phyloP scores from a whole-genome alignment of 2,888 invertebrate genomes.

The Loripinus fragilis region DNA sequence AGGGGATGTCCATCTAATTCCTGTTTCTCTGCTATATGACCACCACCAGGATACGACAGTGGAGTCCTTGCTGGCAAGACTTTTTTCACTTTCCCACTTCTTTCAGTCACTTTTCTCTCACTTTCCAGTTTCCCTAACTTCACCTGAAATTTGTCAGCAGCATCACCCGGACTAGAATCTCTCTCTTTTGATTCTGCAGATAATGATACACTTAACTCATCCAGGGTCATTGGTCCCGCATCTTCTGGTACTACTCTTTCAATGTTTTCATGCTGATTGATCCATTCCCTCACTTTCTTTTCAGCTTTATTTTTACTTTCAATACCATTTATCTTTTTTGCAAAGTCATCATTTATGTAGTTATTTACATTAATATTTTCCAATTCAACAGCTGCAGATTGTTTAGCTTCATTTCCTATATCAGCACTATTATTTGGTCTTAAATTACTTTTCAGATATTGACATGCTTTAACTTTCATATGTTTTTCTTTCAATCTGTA shows the following conservation, averaged over 20 bases:
- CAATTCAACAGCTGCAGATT: not conserved
- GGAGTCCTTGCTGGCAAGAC: not conserved
- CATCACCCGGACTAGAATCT: conserved; percentile 26
- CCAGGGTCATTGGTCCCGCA: conserved; percentile 42
- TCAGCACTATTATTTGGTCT: not conserved
- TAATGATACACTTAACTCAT: conserved; percentile 44
- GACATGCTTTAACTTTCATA: not conserved
- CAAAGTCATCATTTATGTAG: conserved; percentile 21
- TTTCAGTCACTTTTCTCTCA: not conserved
- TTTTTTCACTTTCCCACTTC: not conserved
- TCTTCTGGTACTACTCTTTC: not conserved
- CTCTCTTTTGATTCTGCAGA: conserved; percentile 6
- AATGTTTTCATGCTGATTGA: conserved; percentile 42
- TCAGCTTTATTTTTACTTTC: conserved; percentile 20
- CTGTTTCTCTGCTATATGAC: not conserved
- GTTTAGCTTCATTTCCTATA: not conserved
- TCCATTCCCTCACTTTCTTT: conserved; percentile 54
- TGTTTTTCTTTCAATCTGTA: not conserved
- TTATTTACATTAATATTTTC: conserved; percentile 5
- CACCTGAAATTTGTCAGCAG: conserved; percentile 47
- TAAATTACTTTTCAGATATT: not conserved
- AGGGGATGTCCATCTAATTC: not conserved
- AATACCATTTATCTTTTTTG: conserved; percentile 13
- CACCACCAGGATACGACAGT: not conserved
- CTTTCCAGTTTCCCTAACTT: conserved; percentile 46